A percentile compares a stretch with the other conserved stretches of the same genome.
Conservation (phyloP, 2,888 invertebrate genomes). For the Drymonia ruficornis region DNA sequence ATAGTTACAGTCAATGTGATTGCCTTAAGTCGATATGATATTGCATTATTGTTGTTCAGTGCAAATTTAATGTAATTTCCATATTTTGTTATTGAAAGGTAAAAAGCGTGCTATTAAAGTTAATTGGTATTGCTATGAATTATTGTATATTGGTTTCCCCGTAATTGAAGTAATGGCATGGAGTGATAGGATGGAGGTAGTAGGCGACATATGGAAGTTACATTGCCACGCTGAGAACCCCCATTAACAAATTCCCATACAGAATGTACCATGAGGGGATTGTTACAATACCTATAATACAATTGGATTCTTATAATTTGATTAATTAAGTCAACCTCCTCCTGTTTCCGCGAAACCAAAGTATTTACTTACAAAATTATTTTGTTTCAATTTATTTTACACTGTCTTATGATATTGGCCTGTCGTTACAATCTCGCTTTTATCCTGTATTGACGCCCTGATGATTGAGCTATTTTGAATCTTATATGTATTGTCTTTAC, state of each 20-base stretch:
- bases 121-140: not conserved
- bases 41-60: slow-evolving; percentile 29
- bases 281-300: slow-evolving; percentile 43
- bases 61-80: slow-evolving; percentile 64
- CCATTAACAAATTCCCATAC: slow-evolving; percentile 37
- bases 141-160: not conserved
- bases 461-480: slow-evolving; percentile 55
- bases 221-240: slow-evolving; percentile 43
- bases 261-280: slow-evolving; percentile 76
- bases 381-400: slow-evolving; percentile 49
- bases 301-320: slow-evolving; percentile 54
- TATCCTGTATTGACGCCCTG: slow-evolving; percentile 76
- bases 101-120: not conserved
- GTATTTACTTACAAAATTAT: slow-evolving; percentile 37
- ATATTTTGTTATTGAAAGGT: slow-evolving; percentile 43
- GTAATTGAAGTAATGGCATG: slow-evolving; percentile 26
- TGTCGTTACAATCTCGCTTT: slow-evolving; percentile 49
- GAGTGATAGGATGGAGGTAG: slow-evolving; percentile 38
- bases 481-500: slow-evolving; percentile 44
- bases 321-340: slow-evolving; percentile 75
- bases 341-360: slow-evolving; percentile 77
- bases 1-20: slow-evolving; percentile 20
- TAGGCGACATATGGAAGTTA: slow-evolving; percentile 66
- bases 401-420: slow-evolving; percentile 38
- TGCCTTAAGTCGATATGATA: slow-evolving; percentile 20